Conservation (phyloP, 1,140 invertebrate species). For the Drosophila nasuta region DNA sequence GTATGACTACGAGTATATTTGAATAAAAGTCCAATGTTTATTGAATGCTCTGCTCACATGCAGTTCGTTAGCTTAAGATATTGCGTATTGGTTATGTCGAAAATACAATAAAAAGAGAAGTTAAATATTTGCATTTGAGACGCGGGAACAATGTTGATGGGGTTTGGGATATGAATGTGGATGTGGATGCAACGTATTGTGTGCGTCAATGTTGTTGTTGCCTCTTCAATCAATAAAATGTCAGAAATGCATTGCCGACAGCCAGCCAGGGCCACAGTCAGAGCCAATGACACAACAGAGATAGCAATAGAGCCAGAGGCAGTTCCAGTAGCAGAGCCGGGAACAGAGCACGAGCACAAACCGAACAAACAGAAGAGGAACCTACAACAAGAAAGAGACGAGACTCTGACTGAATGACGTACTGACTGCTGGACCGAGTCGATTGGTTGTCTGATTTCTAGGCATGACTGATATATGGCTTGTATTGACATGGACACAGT, state of each 20-base stretch:
- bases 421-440: constrained; percentile 48
- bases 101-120: constrained; percentile 50
- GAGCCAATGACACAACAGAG: constrained; percentile 26
- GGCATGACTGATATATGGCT: constrained; percentile 78
- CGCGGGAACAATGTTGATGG: constrained; percentile 4
- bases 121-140: constrained; percentile 77
- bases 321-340: not conserved
- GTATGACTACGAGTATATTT: constrained; percentile 56
- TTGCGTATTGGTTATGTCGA: constrained; percentile 47
- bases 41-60: constrained; percentile 40
- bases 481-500: constrained; percentile 81
- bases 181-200: constrained; percentile 43
- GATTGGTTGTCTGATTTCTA: constrained; percentile 72
- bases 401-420: constrained; percentile 62
- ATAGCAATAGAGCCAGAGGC: constrained; percentile 36
- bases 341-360: too few relatives aligned
- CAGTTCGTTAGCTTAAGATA: constrained; percentile 54
- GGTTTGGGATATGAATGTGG: not conserved
- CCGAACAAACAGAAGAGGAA: too few relatives aligned
- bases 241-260: constrained; percentile 78
- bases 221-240: constrained; percentile 81
- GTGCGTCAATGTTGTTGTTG: constrained; percentile 67
- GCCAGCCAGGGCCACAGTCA: constrained; percentile 50
- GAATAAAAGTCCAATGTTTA: constrained; percentile 76
- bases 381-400: constrained; percentile 10